phyloP scores from a whole-genome alignment of 1,140 invertebrate species.

The Himalopsyche phryganea region DNA sequence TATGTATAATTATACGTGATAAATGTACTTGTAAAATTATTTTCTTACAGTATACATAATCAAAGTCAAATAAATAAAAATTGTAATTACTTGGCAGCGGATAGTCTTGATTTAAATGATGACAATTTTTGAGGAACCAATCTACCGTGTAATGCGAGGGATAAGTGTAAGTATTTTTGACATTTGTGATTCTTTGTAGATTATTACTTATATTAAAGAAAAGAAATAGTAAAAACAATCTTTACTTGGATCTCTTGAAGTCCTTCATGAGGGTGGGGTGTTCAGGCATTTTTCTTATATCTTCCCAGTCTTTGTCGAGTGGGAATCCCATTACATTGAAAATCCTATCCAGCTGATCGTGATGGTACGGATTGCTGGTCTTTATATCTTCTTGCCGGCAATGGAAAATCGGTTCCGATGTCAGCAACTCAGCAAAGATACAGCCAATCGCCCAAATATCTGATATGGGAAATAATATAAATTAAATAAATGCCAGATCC shows the following conservation, averaged over 20 bases:
- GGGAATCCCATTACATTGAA: conserved; percentile 99
- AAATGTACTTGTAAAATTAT: no score
- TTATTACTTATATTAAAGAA: no score
- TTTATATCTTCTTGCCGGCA: conserved; percentile 99
- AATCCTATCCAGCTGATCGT: conserved; percentile 98
- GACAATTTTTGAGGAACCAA: no score
- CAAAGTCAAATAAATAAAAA: no score
- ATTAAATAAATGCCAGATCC: conserved; percentile 30
- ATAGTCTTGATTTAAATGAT: no score
- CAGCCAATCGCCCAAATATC: conserved; percentile 99
- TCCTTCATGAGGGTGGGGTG: conserved; percentile 94
- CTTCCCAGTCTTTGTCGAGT: conserved; percentile 98
- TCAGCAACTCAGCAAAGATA: conserved; percentile 96
- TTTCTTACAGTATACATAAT: no score
- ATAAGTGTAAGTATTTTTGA: no score
- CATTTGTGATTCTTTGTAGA: no score
- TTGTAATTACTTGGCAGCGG: no score
- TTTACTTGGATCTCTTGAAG: conserved; percentile 93
- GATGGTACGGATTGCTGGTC: conserved; percentile 99
- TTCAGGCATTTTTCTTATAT: conserved; percentile 99
- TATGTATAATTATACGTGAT: no score
- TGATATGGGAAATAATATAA: conserved; percentile 44
- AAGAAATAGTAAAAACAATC: conserved; percentile 24
- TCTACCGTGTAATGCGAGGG: no score
- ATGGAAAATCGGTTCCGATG: conserved; percentile 99